phyloP scores from a whole-genome alignment of 2,888 invertebrate genomes.

The Drosophila birchii region DNA sequence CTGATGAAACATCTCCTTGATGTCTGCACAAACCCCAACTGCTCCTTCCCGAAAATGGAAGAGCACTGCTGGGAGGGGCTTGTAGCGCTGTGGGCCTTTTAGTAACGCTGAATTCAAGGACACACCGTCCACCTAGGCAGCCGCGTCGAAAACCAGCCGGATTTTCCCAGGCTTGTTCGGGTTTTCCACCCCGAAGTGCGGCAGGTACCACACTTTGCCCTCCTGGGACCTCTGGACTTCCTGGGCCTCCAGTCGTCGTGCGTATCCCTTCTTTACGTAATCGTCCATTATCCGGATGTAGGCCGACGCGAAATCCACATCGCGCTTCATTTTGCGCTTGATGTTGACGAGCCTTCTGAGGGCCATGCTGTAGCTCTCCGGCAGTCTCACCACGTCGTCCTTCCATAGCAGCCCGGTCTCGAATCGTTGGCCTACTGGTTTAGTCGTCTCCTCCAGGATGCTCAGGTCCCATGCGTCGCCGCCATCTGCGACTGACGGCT shows the following conservation, averaged over 20 bases:
- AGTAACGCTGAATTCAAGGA: background rate
- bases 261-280: background rate
- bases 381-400: background rate
- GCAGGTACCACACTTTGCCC: background rate
- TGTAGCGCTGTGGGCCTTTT: background rate
- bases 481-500: background rate
- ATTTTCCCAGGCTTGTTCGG: background rate
- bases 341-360: background rate
- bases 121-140: background rate
- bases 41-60: background rate
- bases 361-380: background rate
- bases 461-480: background rate
- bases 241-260: background rate
- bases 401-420: background rate
- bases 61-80: background rate
- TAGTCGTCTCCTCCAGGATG: background rate
- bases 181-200: background rate
- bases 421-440: background rate
- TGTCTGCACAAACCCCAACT: background rate
- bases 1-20: too few species aligned
- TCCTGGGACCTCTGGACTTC: background rate
- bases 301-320: background rate
- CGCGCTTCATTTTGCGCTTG: background rate
- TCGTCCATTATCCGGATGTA: background rate
- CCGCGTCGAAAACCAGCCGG: background rate